Conservation (phyloP, 2,797 vertebrate genomes). For the Pristis pectinata region DNA sequence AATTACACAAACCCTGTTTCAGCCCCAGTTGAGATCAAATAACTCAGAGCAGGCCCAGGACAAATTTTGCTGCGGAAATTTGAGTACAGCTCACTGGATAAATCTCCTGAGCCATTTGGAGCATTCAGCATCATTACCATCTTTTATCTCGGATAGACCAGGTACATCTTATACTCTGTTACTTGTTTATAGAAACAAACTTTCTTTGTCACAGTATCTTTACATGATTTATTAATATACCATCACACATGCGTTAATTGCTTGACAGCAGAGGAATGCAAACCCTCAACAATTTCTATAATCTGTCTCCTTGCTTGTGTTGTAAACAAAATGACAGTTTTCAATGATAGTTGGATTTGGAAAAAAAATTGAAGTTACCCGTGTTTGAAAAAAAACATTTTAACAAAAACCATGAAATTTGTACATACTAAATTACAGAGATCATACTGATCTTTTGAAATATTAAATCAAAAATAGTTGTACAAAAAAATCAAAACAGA, state of each 20-base stretch:
- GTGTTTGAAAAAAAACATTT: neutral
- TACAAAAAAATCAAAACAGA: neutral
- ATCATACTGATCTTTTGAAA: neutral
- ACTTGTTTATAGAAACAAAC: neutral
- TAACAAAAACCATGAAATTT: neutral
- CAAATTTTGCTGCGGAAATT: neutral
- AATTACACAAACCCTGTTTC: neutral
- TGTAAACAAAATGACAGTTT: neutral
- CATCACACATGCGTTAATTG: neutral
- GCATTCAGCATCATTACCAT: neutral
- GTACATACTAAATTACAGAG: neutral
- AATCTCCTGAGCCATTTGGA: neutral
- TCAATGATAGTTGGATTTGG: neutral
- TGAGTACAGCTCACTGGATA: neutral
- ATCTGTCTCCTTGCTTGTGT: neutral
- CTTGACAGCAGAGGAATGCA: neutral
- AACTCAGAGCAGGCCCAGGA: neutral
- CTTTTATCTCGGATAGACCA: neutral
- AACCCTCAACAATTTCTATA: neutral
- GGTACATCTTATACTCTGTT: neutral
- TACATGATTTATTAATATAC: neutral
- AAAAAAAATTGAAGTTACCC: neutral
- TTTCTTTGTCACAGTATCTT: neutral
- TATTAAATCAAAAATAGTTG: neutral
- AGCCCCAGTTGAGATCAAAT: neutral